Evolutionary conservation across 2,797 vertebrate species (phyloP).

Genomic region (Buphagus erythrorhynchus): DNA sequence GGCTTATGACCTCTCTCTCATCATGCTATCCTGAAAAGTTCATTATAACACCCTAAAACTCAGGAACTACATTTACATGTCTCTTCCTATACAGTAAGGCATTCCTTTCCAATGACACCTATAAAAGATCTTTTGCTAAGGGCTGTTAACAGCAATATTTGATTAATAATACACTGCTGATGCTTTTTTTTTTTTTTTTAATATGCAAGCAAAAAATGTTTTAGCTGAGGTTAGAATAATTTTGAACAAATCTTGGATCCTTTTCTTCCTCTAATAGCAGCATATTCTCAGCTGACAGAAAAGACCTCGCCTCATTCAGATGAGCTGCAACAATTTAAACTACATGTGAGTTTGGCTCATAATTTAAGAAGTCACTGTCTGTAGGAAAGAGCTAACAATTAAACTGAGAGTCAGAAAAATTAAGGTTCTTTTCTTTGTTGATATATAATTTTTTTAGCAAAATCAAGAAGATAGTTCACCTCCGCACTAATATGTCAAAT

Average conservation of each 20-base stretch:
- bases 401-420: not conserved
- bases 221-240: not conserved
- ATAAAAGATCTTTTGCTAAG: not conserved
- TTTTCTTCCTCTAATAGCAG: not conserved
- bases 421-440: not conserved
- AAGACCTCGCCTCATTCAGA: not conserved
- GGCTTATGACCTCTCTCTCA: not conserved
- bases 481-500: not conserved
- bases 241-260: not conserved
- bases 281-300: not conserved
- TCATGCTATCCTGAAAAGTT: not conserved
- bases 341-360: rapidly evolving
- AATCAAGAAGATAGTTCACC: not conserved
- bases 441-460: not conserved
- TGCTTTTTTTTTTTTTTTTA: not conserved
- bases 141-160: not conserved
- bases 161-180: not conserved
- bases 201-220: not conserved
- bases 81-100: not conserved
- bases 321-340: not conserved
- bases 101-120: not conserved
- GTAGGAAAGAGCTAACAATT: not conserved
- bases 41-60: not conserved
- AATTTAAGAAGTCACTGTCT: not conserved
- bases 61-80: not conserved